Conservation (phyloP, 2,113 vertebrate species). For the Prolemur simus region DNA sequence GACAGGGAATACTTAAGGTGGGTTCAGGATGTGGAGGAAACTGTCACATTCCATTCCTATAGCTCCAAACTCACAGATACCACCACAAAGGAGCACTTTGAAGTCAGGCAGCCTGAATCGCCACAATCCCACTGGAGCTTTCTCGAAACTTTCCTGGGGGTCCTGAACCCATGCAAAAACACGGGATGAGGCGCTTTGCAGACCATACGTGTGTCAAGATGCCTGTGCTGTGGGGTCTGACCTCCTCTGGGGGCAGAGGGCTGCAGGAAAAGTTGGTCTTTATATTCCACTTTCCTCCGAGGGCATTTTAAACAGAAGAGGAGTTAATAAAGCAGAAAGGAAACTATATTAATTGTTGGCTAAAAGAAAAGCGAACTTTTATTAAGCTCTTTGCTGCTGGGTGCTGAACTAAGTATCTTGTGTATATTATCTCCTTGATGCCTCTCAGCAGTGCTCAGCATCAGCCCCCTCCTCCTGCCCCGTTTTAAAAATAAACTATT, state of each 20-base stretch:
- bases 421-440: neutral
- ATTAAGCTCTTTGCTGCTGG: neutral
- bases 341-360: neutral
- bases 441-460: too few species aligned
- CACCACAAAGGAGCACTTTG: conserved; percentile 58
- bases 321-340: conserved; percentile 29
- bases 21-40: conserved; percentile 72
- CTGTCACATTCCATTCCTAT: conserved; percentile 74
- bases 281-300: neutral
- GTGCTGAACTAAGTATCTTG: neutral
- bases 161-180: neutral
- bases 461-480: neutral
- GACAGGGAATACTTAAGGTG: conserved; percentile 73
- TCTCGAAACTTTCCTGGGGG: conserved; percentile 20
- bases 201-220: neutral
- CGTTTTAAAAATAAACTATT: neutral
- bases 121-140: neutral
- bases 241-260: neutral
- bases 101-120: conserved; percentile 59
- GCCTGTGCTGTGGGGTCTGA: neutral
- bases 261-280: neutral
- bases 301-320: neutral
- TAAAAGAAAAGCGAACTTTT: neutral
- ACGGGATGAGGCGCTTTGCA: neutral
- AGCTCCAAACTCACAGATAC: conserved; percentile 59